Conservation (phyloP, 2,797 vertebrate genomes). For the Chaetophractus vellerosus region DNA sequence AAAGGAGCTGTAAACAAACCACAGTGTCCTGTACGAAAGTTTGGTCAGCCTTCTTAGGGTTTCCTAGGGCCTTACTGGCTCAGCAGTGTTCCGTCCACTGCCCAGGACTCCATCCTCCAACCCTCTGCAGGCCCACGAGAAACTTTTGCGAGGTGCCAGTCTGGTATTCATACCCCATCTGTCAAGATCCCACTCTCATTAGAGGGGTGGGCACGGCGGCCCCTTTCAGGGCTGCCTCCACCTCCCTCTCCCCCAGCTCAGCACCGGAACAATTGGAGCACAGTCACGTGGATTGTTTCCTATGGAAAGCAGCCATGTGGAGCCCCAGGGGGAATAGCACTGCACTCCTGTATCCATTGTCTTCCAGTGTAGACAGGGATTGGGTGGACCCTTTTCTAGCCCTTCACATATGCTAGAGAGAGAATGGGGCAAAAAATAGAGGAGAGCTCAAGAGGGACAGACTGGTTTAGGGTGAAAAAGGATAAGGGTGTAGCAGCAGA, state of each 20-base stretch:
- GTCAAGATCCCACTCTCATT: conserved; percentile 75
- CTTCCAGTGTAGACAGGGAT: conserved; percentile 7
- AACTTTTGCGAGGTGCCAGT: conserved; percentile 81
- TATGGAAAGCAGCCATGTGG: conserved; percentile 82
- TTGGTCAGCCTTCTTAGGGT: neutral
- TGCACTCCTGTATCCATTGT: conserved; percentile 73
- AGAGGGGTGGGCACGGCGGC: conserved; percentile 39
- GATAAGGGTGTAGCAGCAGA: neutral
- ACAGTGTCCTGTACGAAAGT: neutral
- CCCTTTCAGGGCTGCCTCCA: conserved; percentile 39
- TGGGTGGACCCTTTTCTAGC: conserved; percentile 3
- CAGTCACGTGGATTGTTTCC: conserved; percentile 80
- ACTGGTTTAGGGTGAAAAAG: neutral
- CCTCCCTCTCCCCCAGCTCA: conserved; percentile 58
- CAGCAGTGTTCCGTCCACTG: neutral
- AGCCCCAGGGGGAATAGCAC: conserved; percentile 59
- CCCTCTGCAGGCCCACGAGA: conserved; percentile 19
- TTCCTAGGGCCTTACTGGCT: neutral
- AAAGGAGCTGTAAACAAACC: neutral
- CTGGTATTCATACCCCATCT: conserved; percentile 83
- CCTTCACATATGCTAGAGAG: conserved; percentile 19
- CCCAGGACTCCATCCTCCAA: neutral
- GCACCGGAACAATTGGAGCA: conserved; percentile 68
- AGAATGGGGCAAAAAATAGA: conserved; percentile 4
- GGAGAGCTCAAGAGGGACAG: neutral